Evolutionary conservation across 2,113 vertebrate species (phyloP).

Genomic region (Oncorhynchus gorbuscha): DNA sequence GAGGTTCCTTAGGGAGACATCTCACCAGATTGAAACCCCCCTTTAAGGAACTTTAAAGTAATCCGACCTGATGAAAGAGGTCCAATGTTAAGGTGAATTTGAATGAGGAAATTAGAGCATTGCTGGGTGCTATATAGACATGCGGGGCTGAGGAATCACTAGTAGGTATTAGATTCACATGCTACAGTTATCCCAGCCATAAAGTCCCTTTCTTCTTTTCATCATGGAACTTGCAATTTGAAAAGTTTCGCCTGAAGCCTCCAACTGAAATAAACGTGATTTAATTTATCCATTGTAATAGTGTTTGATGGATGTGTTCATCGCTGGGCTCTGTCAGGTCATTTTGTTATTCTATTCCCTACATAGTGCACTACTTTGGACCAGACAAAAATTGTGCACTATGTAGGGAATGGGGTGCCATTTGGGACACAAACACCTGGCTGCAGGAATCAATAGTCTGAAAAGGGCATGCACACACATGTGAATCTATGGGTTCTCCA

Average conservation of each 20-base stretch:
- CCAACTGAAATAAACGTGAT: background rate
- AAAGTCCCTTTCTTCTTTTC: background rate
- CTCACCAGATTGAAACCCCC: too few relatives aligned
- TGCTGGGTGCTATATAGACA: too few relatives aligned
- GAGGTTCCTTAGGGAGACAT: too few relatives aligned
- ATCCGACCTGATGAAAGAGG: too few relatives aligned
- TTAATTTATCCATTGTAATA: constrained; percentile 18
- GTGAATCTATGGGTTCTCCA: constrained; percentile 35
- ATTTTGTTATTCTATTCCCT: background rate
- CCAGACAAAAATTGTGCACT: too few relatives aligned
- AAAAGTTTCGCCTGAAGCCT: background rate
- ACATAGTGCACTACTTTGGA: constrained; percentile 1
- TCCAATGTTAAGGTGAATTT: too few relatives aligned
- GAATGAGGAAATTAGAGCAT: too few relatives aligned
- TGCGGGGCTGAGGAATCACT: background rate
- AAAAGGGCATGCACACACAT: constrained; percentile 45
- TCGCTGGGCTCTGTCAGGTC: constrained; percentile 17
- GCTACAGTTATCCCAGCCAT: background rate
- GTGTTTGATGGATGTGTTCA: constrained; percentile 22
- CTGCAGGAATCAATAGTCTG: constrained; percentile 49
- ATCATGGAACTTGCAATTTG: background rate
- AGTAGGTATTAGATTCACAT: background rate
- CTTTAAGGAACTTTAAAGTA: too few relatives aligned
- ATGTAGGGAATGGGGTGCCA: too few relatives aligned
- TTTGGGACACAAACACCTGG: constrained; percentile 14